Conservation (phyloP, 2,797 vertebrate species). For the Syngnathus acus region DNA sequence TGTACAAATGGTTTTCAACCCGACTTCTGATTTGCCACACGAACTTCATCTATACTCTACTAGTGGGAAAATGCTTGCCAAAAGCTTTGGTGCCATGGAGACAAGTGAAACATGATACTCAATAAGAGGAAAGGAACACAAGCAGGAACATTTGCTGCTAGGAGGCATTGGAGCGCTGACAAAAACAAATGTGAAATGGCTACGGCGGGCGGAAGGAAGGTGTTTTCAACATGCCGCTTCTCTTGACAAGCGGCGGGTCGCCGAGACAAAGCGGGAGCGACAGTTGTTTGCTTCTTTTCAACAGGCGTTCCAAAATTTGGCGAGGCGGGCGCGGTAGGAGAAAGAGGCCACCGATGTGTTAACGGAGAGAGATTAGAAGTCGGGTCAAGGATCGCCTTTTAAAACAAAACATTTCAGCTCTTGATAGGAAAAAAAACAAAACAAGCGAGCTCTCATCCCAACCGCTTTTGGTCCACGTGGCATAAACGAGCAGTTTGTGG, state of each 20-base stretch:
- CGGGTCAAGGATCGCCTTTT: not conserved
- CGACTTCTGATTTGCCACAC: not conserved
- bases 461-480: not conserved
- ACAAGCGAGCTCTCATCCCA: not conserved
- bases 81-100: not conserved
- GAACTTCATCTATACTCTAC: not conserved
- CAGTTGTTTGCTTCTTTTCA: not conserved
- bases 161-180: constrained; percentile 4
- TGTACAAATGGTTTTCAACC: not conserved
- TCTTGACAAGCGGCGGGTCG: not conserved
- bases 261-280: not conserved
- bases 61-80: not conserved
- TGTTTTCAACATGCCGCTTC: not conserved
- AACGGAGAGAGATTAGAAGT: not conserved
- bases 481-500: not conserved
- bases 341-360: not conserved
- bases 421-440: not conserved
- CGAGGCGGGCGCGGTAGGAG: not conserved
- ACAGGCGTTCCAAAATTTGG: not conserved
- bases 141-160: not conserved
- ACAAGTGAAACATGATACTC: constrained; percentile 1
- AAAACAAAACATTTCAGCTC: not conserved
- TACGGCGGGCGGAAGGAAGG: not conserved
- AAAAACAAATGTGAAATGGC: constrained; percentile 6
- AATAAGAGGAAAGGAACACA: not conserved